Base-by-base conservation (phyloP, 1,140 invertebrate genomes). In the Oscheius sp. region DNA sequence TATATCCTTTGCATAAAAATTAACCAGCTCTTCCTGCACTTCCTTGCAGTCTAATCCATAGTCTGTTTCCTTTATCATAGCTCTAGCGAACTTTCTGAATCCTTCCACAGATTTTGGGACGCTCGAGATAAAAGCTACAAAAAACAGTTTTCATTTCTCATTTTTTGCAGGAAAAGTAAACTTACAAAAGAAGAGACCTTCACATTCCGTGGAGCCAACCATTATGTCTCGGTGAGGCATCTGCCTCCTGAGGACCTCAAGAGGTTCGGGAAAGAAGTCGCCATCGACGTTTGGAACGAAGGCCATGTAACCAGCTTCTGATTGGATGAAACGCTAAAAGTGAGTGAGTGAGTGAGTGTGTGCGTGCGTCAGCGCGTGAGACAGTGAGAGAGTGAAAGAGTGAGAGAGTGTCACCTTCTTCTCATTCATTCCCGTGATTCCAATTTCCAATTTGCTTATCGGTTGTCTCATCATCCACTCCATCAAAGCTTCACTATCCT, bases 101-200 rank as follows among this genome's bases (percentile, higher is more conserved):
- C 69, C 69, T 13, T 71, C 69, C 18, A 38, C 36, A 46, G 58
- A 49, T 63, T 26, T 29, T 15, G 46, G 34, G 18, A 64, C 18
- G 42, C 32, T 52, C 31, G 68, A 55, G 29, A 70, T 35, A 45
- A 35, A 31, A 18, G 49, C 58, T 63, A 36, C 31, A n/a, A n/a
- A n/a, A n/a, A n/a, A n/a, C n/a, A n/a, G n/a, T n/a, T n/a, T n/a
- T n/a, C n/a, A n/a, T n/a, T n/a, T n/a, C n/a, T n/a, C n/a, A n/a
- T n/a, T n/a, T n/a, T n/a, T n/a, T n/a, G n/a, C 15, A 38, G 18
- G 15, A 15, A 18, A 15, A 29, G 13, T 35, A 36, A 32, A 58
- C 74, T 67, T 34, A 76, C 74, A 28, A 34, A 76, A 74, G 36
- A 76, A 52, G 0, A 76, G 59, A 23, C 69, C 74, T 42, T 76